Base-by-base conservation (phyloP, 2,113 vertebrate species). In the Peucedramus taeniatus region DNA sequence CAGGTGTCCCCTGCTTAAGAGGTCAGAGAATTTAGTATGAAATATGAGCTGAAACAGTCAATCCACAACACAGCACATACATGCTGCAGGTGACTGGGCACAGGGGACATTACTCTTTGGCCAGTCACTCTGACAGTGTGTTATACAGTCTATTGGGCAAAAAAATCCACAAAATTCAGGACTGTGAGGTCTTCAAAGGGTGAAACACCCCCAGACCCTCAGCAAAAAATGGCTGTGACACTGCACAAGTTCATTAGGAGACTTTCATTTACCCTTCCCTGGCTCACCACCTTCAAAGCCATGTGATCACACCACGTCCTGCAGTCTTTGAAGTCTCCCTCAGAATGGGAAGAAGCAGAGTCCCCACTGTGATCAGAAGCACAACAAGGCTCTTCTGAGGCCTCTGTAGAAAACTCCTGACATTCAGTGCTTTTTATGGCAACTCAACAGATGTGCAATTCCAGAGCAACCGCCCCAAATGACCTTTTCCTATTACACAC, bases 401-500 rank as follows among this genome's bases (percentile, higher is more conserved):
- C 65, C 87, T 94, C 87, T 57, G 40, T 2, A 96, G 89, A 93
- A 84, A 96, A 45, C 93, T 96, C 72, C 91, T 81, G 79, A 54
- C 0, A 21, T 60, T 92, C 78, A 84, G 77, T 87, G 81, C 87
- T 96, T 95, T 94, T 89, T 82, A 94, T 93, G 91, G 93, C 94
- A 94, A 74, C 87, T 35, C 87, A 89, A 79, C 93, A 94, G 87
- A 94, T 75, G 81, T 56, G 61, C 77, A 87, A 35, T 91, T 96
- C 94, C 89, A 91, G 85, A 95, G 91, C 69, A 95, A 82, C 93
- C 30, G 42, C 89, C 96, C 93, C 91, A 93, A 91, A 95, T 94
- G 95, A 96, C 95, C 93, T 96, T 95, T 96, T 82, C 81, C 74
- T 85, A 82, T 91, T 93, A 89, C 87, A 96, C 94, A 95, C 95